Base-by-base conservation (phyloP, 2,888 invertebrate species). In the Tridacna crocea region DNA sequence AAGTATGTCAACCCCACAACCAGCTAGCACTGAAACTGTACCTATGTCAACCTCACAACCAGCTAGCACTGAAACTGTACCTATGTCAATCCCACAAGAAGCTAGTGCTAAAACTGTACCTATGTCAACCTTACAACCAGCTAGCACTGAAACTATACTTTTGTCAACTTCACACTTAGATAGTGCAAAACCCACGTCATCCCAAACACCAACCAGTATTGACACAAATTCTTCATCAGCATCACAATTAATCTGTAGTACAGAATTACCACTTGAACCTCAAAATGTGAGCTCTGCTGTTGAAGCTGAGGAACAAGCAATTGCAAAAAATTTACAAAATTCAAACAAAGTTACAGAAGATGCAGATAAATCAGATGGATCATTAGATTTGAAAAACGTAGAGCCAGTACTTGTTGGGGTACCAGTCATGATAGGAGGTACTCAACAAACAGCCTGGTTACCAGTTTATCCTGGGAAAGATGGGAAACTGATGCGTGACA, bases 381-480 rank as follows among this genome's bases (percentile, higher is more conserved):
- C 66, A 66, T 8, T 55, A 66, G 66, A 66, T 46, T 12, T 46
- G 46, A 46, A 48, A 17, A 48, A 3, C 22, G 8, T 24, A 11
- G 47, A 70, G 24, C 78, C 82, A 15, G 24, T 83, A 19, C 24
- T 83, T n/a, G 65, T 83, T 24, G 77, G 74, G 0, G 63, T 83
- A 13, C 83, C 83, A 22, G 72, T 83, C 10, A 72, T 70, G 19
- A 51, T 80, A 0, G 83, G 36, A 3, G 80, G 72, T 22, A 58
- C 36, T 15, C 63, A 77, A 26, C 77, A 80, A 24, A 70, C 80
- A 17, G 83, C 83, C n/a, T 80, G 70, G 63, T 72, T 83, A 70
- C 80, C 80, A 0, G 22, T 83, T 46, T 72, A 48, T 24, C 63
- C 74, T n/a, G 79, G 77, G 19, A 75, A 75, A 27, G 83, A 80